These are phyloP conservation scores for Acrocephalus scirpaceus DNA, from an alignment of 2,797 vertebrate genomes.

Conservation along the genomic window DNA sequence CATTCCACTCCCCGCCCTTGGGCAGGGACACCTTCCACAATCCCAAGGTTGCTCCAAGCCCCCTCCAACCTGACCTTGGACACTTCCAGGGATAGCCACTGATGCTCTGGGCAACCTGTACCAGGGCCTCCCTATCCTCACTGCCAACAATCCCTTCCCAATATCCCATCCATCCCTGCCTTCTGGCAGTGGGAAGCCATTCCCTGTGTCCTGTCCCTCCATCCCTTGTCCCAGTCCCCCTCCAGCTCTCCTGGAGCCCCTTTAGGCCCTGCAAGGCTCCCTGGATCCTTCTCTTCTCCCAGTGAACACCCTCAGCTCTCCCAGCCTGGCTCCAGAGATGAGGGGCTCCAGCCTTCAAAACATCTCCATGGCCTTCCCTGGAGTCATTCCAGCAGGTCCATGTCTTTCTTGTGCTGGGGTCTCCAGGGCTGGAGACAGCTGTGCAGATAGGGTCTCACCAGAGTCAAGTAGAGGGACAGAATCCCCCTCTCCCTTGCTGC, in stretches of 20 bases:
- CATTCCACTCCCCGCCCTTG: fast-evolving
- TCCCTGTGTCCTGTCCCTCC: background rate
- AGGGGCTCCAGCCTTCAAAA: background rate
- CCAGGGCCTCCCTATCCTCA: fast-evolving
- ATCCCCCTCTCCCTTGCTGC: background rate
- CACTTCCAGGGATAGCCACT: background rate
- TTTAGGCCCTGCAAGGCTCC: background rate
- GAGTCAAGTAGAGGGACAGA: background rate
- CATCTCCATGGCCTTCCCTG: background rate
- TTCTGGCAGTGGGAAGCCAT: background rate
- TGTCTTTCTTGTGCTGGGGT: background rate
- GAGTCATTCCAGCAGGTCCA: background rate
- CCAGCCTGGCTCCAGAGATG: background rate
- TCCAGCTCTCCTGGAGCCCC: background rate
- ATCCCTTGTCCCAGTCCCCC: background rate
- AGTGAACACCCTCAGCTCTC: background rate
- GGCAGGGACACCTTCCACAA: fast-evolving
- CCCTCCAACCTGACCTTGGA: fast-evolving
- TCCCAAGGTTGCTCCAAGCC: fast-evolving
- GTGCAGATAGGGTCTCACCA: background rate
- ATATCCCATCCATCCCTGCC: background rate
- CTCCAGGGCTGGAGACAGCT: background rate
- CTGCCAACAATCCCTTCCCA: background rate
- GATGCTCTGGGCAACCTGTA: background rate
- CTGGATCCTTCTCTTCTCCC: background rate